These are phyloP conservation scores for Hypolimnas misippus DNA, from an alignment of 2,888 invertebrate genomes.

Conservation along the genomic window DNA sequence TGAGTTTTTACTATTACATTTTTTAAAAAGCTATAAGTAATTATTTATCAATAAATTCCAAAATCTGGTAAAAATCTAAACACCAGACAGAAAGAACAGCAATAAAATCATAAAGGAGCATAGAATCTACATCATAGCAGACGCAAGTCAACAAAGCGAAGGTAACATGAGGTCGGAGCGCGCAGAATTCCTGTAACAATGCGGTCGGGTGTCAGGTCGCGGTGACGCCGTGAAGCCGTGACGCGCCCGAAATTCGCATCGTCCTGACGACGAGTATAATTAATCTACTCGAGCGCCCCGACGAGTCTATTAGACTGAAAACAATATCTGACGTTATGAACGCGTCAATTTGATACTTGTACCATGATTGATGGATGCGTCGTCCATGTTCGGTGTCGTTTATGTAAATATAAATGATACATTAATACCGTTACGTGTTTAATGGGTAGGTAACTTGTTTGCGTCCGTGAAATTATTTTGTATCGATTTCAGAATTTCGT, in stretches of 20 bases:
- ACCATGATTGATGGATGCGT: conserved; percentile 27
- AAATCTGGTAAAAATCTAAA: neutral
- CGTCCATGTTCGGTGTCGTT: conserved; percentile 11
- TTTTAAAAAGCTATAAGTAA: too few species aligned
- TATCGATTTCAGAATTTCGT: too few species aligned
- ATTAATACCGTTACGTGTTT: conserved; percentile 10
- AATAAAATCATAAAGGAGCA: conserved; percentile 12
- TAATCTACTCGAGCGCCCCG: conserved; percentile 48
- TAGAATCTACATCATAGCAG: conserved; percentile 14
- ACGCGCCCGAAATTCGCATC: conserved; percentile 44
- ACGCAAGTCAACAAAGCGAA: conserved; percentile 34
- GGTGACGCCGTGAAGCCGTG: conserved; percentile 39
- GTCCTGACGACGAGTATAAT: conserved; percentile 47
- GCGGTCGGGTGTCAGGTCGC: conserved; percentile 56
- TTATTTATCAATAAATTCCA: neutral
- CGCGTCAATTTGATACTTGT: conserved; percentile 29
- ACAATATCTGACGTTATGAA: conserved; percentile 43
- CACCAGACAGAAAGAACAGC: neutral
- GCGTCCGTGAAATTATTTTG: neutral
- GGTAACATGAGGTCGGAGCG: conserved; percentile 44
- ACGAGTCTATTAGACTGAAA: conserved; percentile 50
- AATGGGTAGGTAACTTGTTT: neutral
- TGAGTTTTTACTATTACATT: too few species aligned
- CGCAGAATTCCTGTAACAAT: conserved; percentile 66
- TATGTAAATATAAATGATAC: conserved; percentile 25